Evolutionary conservation across 2,113 vertebrate species (phyloP), one percentile per base, ranked within the genome.

Genomic region (Cynocephalus volans): DNA sequence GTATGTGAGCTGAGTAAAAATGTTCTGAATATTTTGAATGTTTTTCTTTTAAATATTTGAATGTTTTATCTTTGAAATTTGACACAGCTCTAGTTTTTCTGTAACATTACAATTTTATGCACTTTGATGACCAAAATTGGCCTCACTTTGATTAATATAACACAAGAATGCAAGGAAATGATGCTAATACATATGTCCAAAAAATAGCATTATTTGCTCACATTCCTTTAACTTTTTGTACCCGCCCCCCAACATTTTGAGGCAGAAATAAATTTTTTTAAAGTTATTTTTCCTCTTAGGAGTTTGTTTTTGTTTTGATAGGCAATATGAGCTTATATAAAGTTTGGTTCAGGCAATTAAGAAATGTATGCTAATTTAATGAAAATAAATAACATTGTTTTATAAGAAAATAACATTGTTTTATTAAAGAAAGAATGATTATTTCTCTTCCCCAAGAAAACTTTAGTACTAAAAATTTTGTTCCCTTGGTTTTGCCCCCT

Each of bases 1-100:
- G 99, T 99, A 98, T 94, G 99, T 98, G 64, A 67, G 10, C 4
- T 26, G 36, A 1, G 3, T 19, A 56, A 72, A 85, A 45, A 65
- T 28, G 36, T 3, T 83, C 45, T 80, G n/a, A 41, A 41, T 23
- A 33, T 8, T 83, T 54, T 80, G 50, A 31, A 41, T 23, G 19
- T 6, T 48, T 92, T 52, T 31, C 77, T 83, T 28, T 41, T 33
- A 28, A 73, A 31, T 18, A 70, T 18, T 93, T 81, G 81, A 45
- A 6, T 77, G 5, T 67, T 52, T 65, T 52, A 13, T 58, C 50
- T 52, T 67, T 86, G 36, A 82, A 82, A 41, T 60, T 67, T 41
- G 50, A 8, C 41, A 41, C 1, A 50, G 3, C 41, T 73, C 3
- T 50, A 45, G 45, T 48, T 75, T 92, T 54, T 62, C 33, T 87